Evolutionary conservation across 2,797 vertebrate genomes (phyloP).

Genomic region (Lemur catta): DNA sequence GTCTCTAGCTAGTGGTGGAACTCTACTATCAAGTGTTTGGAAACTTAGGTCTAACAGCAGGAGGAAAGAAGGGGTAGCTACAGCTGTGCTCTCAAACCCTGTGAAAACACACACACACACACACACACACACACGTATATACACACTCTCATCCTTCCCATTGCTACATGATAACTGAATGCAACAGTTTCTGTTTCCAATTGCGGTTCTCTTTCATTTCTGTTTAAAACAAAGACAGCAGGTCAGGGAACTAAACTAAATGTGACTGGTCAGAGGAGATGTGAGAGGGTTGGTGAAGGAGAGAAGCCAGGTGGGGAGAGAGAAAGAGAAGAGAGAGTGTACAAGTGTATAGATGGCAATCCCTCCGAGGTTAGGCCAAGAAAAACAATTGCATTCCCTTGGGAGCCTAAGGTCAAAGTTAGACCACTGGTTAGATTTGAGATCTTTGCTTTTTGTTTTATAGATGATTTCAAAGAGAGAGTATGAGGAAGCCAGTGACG

Average conservation of each 20-base stretch:
- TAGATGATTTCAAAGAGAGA: not conserved
- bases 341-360: not conserved
- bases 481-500: not conserved
- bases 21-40: not conserved
- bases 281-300: too few species aligned
- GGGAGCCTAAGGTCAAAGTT: not conserved
- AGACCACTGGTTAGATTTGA: not conserved
- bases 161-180: not conserved
- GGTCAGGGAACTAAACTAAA: not conserved
- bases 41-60: not conserved
- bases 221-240: constrained; percentile 13
- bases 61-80: not conserved
- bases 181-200: constrained; percentile 5
- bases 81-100: not conserved
- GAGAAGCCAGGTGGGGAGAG: not conserved
- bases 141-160: not conserved
- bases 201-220: constrained; percentile 1
- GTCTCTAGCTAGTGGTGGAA: not conserved
- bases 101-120: not conserved
- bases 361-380: not conserved
- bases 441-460: constrained; percentile 23
- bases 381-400: not conserved
- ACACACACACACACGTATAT: not conserved
- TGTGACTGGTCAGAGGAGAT: not conserved
- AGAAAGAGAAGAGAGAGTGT: not conserved